A percentile compares a stretch with the other conserved stretches of the same genome.
Conservation (phyloP, 2,113 vertebrate genomes). For the Psilopogon haemacephalus region DNA sequence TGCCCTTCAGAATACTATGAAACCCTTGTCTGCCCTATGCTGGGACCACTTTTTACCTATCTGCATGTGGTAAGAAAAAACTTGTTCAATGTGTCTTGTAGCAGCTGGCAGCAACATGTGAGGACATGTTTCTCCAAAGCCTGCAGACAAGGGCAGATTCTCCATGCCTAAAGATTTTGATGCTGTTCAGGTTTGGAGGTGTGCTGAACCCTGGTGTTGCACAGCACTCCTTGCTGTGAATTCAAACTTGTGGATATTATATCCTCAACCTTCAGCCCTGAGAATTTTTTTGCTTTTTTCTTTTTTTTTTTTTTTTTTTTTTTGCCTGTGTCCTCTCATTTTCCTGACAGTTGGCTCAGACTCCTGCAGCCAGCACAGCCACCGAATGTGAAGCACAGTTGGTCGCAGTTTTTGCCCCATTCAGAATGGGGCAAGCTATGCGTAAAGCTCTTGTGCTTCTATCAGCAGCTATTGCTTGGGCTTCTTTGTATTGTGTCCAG, state of each 20-base stretch:
- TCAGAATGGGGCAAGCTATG: neutral
- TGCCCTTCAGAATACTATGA: conserved; percentile 90
- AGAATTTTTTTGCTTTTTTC: neutral
- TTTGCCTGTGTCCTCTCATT: neutral
- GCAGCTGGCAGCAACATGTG: neutral
- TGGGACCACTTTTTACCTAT: conserved; percentile 91
- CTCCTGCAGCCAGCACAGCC: neutral
- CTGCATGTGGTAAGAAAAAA: conserved; percentile 85
- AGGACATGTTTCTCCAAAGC: neutral
- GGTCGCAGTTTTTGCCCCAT: neutral
- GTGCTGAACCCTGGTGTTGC: neutral
- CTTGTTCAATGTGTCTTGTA: neutral
- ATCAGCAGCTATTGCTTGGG: neutral
- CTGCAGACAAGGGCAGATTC: neutral
- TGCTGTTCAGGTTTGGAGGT: neutral
- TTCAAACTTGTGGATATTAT: neutral
- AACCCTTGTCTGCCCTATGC: conserved; percentile 87
- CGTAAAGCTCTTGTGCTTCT: neutral
- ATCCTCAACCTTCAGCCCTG: neutral
- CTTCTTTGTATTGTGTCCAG: neutral
- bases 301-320: neutral
- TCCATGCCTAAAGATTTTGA: neutral
- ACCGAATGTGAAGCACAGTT: neutral
- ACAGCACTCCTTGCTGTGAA: neutral
- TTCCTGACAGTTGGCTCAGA: neutral